Percentiles rank a stretch among this genome's conserved stretches.
These are phyloP conservation scores for Xenentodon cancila DNA, from an alignment of 2,797 vertebrate genomes.

Conservation along the genomic window DNA sequence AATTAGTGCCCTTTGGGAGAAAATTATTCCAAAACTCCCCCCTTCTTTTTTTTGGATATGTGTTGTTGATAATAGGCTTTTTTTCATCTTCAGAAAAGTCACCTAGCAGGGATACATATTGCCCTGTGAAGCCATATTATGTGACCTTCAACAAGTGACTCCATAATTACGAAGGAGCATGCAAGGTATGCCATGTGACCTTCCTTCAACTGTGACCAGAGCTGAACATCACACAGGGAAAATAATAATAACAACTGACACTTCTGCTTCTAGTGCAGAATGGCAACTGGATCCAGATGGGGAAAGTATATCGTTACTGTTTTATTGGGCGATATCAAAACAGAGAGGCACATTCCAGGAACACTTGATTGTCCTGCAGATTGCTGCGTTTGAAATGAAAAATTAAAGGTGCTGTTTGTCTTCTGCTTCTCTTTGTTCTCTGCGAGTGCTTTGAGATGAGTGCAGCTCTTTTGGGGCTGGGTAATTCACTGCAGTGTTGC, in stretches of 20 bases:
- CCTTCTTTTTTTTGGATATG: not conserved
- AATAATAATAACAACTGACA: constrained; percentile 79
- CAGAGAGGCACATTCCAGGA: constrained; percentile 67
- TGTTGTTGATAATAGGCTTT: not conserved
- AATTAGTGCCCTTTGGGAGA: not conserved
- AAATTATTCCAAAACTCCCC: not conserved
- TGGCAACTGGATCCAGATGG: constrained; percentile 83
- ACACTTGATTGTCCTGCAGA: constrained; percentile 47
- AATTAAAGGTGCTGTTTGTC: constrained; percentile 55
- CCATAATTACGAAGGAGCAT: constrained; percentile 70
- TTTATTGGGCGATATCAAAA: constrained; percentile 83
- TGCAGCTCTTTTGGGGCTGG: constrained; percentile 10
- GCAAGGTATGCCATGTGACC: constrained; percentile 69
- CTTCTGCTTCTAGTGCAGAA: constrained; percentile 67
- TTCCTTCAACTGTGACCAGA: constrained; percentile 71
- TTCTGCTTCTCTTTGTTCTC: constrained; percentile 59
- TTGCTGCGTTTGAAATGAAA: constrained; percentile 51
- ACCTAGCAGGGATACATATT: constrained; percentile 25
- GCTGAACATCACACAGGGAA: constrained; percentile 71
- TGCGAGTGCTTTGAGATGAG: not conserved
- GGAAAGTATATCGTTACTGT: constrained; percentile 72
- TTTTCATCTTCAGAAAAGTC: constrained; percentile 6
- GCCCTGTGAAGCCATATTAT: constrained; percentile 65
- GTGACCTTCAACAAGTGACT: constrained; percentile 72
- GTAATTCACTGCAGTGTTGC: constrained; percentile 25